phyloP scores from a whole-genome alignment of 1,140 invertebrate species.

The Leptonema lineaticorne region DNA sequence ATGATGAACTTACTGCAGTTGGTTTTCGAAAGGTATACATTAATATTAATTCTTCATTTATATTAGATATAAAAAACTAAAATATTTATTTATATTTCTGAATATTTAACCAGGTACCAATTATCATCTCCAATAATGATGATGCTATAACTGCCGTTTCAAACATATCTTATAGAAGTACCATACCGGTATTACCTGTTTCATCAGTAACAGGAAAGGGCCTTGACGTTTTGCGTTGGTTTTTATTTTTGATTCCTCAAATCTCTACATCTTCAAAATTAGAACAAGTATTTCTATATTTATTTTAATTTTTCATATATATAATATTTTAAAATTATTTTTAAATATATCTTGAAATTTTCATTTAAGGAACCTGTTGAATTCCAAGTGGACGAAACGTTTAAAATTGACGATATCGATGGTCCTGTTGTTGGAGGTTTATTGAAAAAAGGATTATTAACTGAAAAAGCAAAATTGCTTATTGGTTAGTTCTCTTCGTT shows the following conservation, averaged over 20 bases:
- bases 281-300: constrained; percentile 53
- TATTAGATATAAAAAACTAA: neutral
- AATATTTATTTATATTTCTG: no score
- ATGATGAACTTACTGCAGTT: constrained; percentile 62
- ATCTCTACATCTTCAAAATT: constrained; percentile 68
- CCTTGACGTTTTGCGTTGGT: constrained; percentile 76
- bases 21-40: constrained; percentile 63
- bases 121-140: constrained; percentile 68
- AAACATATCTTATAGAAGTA: constrained; percentile 62
- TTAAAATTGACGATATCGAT: constrained; percentile 68
- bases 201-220: constrained; percentile 92
- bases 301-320: neutral
- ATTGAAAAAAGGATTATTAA: constrained; percentile 80
- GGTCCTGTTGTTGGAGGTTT: constrained; percentile 89
- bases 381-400: constrained; percentile 94
- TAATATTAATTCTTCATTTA: neutral
- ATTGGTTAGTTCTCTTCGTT: constrained; percentile 54
- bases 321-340: neutral
- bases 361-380: constrained; percentile 67
- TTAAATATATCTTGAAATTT: constrained; percentile 17
- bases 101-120: constrained; percentile 57
- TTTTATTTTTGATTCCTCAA: constrained; percentile 67
- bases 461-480: constrained; percentile 77
- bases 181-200: constrained; percentile 89
- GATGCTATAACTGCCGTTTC: constrained; percentile 71